Evolutionary conservation across 2,113 vertebrate genomes (phyloP), one percentile per base, ranked within the genome.

Genomic region (Ursus arctos): DNA sequence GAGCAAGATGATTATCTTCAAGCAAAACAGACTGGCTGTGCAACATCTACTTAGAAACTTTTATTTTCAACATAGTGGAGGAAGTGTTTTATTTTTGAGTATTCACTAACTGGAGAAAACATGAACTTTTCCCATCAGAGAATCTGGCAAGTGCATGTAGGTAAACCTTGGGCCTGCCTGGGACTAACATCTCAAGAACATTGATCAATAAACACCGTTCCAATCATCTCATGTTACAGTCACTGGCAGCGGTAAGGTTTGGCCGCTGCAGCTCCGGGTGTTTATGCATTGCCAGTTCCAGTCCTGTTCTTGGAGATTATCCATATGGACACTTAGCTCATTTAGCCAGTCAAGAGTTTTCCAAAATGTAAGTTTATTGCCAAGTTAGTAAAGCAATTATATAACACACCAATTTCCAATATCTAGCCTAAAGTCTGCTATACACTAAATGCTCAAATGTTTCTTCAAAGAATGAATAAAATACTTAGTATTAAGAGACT

Each of bases 151-250:
- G 28, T 26, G 7, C 13, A 16, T 18, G 11, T 9, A 43, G 18
- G 28, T 14, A 26, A 36, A 36, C 12, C 0, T 4, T 21, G 8
- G 55, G 1, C 43, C 19, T 81, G 12, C 6, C 6, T 8, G 53
- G 40, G 7, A 22, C 8, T 14, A 13, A 2, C 10, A 2, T 24
- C 47, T 28, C 9, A 12, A 63, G 31, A 69, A 16, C 12, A 6
- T 1, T 6, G 33, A n/a, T 40, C 6, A 10, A 5, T 28, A 36
- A 76, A 15, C 15, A 16, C 12, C 47, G 47, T 2, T 72, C 12
- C 12, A 43, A 2, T 61, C 31, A 57, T 19, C 74, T 9, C 3
- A 19, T 19, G 26, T 69, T 19, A 31, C 19, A 74, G 47, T 16
- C 59, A 11, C 1, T 4, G 5, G 36, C 47, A 12, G 43, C 14